Evolutionary conservation across 2,888 invertebrate species (phyloP), one percentile per base, ranked within the genome.

Genomic region (Incurvaria masculella): DNA sequence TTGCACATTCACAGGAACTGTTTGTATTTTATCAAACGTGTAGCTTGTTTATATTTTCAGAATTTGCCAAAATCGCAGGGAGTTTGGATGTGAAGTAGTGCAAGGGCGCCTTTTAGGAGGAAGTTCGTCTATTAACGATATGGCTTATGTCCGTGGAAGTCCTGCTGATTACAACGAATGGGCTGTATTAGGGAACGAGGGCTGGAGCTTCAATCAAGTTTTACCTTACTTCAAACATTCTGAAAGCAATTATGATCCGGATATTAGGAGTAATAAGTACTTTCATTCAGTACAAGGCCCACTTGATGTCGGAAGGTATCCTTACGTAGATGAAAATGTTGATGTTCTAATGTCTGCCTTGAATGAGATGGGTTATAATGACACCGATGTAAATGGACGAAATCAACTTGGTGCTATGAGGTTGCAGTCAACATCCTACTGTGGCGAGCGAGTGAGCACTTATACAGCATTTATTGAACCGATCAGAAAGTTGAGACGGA

Each of bases 161-260:
- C 69, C 74, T 10, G 73, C 72, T 0, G 78, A 78, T 51, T 78
- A 72, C 54, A 75, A 78, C 21, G 75, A 74, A 53, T 78, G 78
- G 78, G 68, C 72, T 4, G 59, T 70, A 11, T 62, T 60, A 41
- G 78, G 75, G 2, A 76, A 76, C 49, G 68, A 73, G 2, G 78
- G 72, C 14, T 78, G 78, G 78, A 66, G 66, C 47, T 78, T 63
- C 53, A 65, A 56, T 4, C 63, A 74, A 55, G 59, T 78, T 4
- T 60, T 78, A 1, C 73, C 74, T 11, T 78, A 66, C 57, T 78
- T 75, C 56, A 78, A 76, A 56, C 72, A 78, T 52, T 78, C 78
- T 2, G 78, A 78, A 62, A 74, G 75, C 51, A 78, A 76, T 56
- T 76, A 74, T 44, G 75, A 78, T 51, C 74, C 69, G 53, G 78